Conservation (phyloP, 2,888 invertebrate species). For the Drosophila greeni region DNA sequence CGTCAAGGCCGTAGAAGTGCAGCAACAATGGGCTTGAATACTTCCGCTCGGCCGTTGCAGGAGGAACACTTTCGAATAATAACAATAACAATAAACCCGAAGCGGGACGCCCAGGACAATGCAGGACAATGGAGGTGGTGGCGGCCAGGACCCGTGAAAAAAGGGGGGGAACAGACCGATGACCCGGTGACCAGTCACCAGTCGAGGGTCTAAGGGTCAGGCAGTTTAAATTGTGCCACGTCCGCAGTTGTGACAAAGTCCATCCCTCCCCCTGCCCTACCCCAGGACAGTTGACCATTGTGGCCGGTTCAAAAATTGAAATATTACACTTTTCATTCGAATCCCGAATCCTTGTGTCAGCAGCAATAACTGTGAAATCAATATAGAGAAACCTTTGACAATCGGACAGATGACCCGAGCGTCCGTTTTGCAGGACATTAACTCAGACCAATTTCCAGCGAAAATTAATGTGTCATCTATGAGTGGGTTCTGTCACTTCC, state of each 20-base stretch:
- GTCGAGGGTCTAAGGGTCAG: conserved; percentile 50
- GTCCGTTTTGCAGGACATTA: conserved; percentile 39
- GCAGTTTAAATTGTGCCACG: conserved; percentile 72
- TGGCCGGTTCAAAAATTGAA: conserved; percentile 64
- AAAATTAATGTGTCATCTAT: conserved; percentile 59
- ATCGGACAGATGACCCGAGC: conserved; percentile 58
- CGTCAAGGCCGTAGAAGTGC: conserved; percentile 65
- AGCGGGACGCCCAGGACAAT: conserved; percentile 48
- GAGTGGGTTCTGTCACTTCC: conserved; percentile 56
- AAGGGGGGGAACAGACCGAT: conserved; percentile 53
- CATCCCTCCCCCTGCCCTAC: neutral
- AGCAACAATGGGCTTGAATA: conserved; percentile 57
- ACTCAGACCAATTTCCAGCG: conserved; percentile 32
- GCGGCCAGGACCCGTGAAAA: conserved; percentile 39
- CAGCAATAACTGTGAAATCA: conserved; percentile 57
- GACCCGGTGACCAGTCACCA: conserved; percentile 50
- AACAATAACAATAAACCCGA: conserved; percentile 74
- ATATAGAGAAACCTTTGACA: conserved; percentile 53
- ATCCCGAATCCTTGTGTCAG: conserved; percentile 44
- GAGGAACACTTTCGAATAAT: conserved; percentile 61
- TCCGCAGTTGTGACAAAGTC: conserved; percentile 55
- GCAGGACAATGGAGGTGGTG: conserved; percentile 51
- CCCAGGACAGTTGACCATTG: conserved; percentile 4
- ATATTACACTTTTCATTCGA: conserved; percentile 72
- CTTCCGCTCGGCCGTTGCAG: conserved; percentile 68